Percentiles rank a stretch among this genome's conserved stretches.
These are phyloP conservation scores for Adelosebastes latens DNA, from an alignment of 2,797 vertebrate genomes.

Conservation along the genomic window DNA sequence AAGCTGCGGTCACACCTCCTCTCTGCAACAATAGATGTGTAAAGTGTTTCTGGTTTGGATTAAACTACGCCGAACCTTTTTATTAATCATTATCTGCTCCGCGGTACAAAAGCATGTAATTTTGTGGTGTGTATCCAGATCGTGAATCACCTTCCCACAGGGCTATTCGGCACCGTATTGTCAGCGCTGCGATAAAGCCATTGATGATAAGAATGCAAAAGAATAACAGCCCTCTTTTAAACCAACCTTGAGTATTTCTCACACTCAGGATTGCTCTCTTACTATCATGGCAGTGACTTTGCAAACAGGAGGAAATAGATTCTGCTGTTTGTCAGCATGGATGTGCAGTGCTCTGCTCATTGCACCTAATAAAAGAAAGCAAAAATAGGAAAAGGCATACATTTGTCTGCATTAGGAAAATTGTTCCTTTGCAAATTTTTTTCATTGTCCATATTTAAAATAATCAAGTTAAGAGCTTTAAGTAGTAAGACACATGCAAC, in stretches of 20 bases:
- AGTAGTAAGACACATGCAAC: constrained; percentile 35
- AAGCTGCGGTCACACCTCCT: constrained; percentile 20
- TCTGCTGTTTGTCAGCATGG: neutral
- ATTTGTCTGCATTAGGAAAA: neutral
- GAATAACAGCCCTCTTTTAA: constrained; percentile 48
- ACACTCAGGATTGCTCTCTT: constrained; percentile 3
- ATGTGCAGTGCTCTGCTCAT: neutral
- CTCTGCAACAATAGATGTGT: constrained; percentile 37
- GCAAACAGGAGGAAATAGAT: constrained; percentile 9
- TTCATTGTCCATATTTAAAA: neutral
- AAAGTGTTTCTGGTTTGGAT: constrained; percentile 51
- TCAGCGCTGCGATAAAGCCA: constrained; percentile 56
- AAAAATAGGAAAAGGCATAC: neutral
- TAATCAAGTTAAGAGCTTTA: constrained; percentile 17
- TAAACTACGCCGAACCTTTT: constrained; percentile 44
- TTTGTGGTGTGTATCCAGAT: constrained; percentile 53
- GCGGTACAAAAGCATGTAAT: constrained; percentile 55
- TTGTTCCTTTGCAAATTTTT: neutral
- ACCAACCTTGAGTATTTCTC: constrained; percentile 51
- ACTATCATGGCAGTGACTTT: constrained; percentile 14
- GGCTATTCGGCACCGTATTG: constrained; percentile 54
- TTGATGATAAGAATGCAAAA: constrained; percentile 60
- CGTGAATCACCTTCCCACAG: constrained; percentile 58
- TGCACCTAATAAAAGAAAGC: neutral
- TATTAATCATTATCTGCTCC: constrained; percentile 55